Conservation (phyloP, 2,113 vertebrate genomes). For the Corvus moneduloides region DNA sequence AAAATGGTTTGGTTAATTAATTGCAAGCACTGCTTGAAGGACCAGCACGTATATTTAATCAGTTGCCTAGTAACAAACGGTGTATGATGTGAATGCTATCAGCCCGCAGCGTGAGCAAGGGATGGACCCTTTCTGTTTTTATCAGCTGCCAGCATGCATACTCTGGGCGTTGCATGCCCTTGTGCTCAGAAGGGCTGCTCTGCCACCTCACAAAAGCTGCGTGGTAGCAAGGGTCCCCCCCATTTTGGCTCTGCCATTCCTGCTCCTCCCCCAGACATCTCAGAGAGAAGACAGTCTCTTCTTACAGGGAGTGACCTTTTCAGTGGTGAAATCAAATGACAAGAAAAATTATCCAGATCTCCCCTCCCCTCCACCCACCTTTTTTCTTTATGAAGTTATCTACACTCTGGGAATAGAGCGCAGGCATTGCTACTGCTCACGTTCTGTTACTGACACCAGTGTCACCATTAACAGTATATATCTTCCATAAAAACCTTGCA, state of each 20-base stretch:
- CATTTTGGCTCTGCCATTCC: background rate
- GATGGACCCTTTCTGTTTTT: conserved; percentile 66
- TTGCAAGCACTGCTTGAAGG: conserved; percentile 78
- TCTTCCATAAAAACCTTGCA: background rate
- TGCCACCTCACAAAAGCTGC: conserved; percentile 11
- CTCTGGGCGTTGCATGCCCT: background rate
- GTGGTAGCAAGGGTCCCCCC: background rate
- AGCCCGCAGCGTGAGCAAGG: conserved; percentile 57
- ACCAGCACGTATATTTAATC: conserved; percentile 81
- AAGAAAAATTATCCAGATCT: conserved; percentile 52
- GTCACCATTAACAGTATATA: conserved; percentile 10
- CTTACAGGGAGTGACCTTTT: conserved; percentile 58
- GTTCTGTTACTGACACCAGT: conserved; percentile 34
- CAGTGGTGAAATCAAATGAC: conserved; percentile 41
- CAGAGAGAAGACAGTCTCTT: conserved; percentile 37
- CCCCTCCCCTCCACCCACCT: conserved; percentile 41
- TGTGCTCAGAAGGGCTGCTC: conserved; percentile 20
- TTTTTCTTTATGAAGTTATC: conserved; percentile 55
- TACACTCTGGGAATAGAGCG: background rate
- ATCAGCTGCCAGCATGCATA: conserved; percentile 10
- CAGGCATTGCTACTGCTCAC: conserved; percentile 18
- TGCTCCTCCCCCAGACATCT: conserved; percentile 5
- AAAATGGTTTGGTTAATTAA: conserved; percentile 83
- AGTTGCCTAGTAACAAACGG: conserved; percentile 84
- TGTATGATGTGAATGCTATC: conserved; percentile 75